Evolutionary conservation across 2,888 invertebrate species (phyloP), one percentile per base, ranked within the genome.

Genomic region (Lochmaea capreae): DNA sequence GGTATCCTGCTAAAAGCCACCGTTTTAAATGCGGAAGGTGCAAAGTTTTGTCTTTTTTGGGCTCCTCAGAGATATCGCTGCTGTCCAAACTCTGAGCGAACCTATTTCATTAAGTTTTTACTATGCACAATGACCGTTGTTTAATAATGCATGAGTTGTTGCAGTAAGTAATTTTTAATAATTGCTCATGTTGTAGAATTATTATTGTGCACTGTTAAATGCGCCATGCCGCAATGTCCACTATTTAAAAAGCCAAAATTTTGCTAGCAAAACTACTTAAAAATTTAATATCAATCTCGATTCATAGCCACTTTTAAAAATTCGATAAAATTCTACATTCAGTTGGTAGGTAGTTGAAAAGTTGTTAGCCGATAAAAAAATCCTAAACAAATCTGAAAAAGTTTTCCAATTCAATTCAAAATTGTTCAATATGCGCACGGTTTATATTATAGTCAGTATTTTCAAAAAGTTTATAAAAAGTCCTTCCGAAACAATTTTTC

Each of bases 151-250:
- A 85, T 84, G 84, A 81, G 81, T 85, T 84, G 84, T 85, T 84
- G 84, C 82, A 85, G 81, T 82, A 72, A 82, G 18, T 78, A 76
- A 81, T 81, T 83, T 84, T 85, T 84, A 84, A 83, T 85, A 85
- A 84, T 81, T 87, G 86, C 86, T 87, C 86, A 87, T 85, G 84
- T 86, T 86, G 83, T 85, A 84, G 83, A 77, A 83, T 85, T 83
- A 83, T 85, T 83, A 84, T 85, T 84, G 83, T 86, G 86, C 86
- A 87, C 86, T 86, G 86, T 86, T 86, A 85, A 74, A 76, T 76
- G 84, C 84, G 85, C 83, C 84, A 84, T 83, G 85, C 84, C 85
- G 85, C 85, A 85, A 83, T 83, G 84, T 86, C 85, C 85, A 86
- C 85, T 83, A 81, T 78, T 80, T 81, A 57, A 74, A 71, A 59